phyloP scores from a whole-genome alignment of 2,888 invertebrate species.

The Dicyrtoma fusca region DNA sequence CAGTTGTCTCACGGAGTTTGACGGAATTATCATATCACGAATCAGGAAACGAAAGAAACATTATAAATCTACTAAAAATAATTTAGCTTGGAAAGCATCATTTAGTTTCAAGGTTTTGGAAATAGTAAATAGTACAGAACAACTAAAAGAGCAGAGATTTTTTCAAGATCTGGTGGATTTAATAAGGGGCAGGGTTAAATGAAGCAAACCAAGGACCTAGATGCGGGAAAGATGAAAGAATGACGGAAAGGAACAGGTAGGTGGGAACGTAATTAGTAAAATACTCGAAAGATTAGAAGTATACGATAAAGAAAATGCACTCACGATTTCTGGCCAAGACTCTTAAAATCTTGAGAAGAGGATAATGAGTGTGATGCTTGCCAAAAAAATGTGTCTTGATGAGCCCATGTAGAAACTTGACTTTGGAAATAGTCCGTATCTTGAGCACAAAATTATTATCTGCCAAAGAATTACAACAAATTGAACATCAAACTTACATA shows the following conservation, averaged over 20 bases:
- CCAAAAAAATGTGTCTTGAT: conserved; percentile 63
- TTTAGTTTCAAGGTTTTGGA: too few species aligned
- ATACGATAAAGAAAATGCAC: conserved; percentile 18
- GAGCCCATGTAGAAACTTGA: conserved; percentile 67
- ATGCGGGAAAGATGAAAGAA: too few species aligned
- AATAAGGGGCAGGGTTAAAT: too few species aligned
- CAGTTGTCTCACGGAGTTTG: too few species aligned
- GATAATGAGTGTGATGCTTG: conserved; percentile 47
- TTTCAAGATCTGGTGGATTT: too few species aligned
- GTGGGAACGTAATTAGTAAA: not conserved
- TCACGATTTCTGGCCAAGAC: conserved; percentile 49
- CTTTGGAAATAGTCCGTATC: conserved; percentile 67
- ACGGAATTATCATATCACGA: too few species aligned
- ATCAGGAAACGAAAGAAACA: conserved; percentile 5
- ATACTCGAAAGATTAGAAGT: too few species aligned
- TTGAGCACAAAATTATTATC: conserved; percentile 69
- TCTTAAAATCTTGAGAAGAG: conserved; percentile 51
- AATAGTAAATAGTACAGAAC: too few species aligned
- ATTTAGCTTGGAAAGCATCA: too few species aligned
- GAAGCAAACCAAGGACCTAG: not conserved
- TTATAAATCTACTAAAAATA: too few species aligned
- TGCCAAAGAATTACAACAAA: conserved; percentile 52
- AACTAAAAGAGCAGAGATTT: too few species aligned
- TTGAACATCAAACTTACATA: too few species aligned
- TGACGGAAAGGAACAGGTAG: not conserved